These are phyloP conservation scores for Camponotus pennsylvanicus DNA, from an alignment of 1,140 invertebrate genomes.

Conservation along the genomic window DNA sequence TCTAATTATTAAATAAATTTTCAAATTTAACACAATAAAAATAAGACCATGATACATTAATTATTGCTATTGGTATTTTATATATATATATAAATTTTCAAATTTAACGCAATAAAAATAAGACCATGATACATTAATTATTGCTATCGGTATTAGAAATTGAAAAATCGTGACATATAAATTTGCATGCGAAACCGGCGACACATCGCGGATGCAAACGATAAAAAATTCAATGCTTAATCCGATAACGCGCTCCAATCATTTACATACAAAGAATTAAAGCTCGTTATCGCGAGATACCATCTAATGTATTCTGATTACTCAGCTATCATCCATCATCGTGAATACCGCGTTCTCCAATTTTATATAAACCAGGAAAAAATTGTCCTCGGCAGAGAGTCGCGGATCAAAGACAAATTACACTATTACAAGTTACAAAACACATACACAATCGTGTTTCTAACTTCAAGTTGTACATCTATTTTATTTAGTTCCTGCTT, in stretches of 20 bases:
- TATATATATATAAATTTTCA: not conserved
- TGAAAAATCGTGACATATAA: not conserved
- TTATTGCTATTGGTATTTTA: conserved; percentile 10
- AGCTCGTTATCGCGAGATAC: not conserved
- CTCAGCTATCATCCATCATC: conserved; percentile 20
- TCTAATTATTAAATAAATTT: not conserved
- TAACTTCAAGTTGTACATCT: conserved; percentile 6
- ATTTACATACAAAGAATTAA: conserved; percentile 17
- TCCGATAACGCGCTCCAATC: conserved; percentile 22
- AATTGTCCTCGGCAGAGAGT: not conserved
- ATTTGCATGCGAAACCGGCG: not conserved
- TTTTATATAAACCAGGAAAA: not conserved
- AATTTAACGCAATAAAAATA: not conserved
- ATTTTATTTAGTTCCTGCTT: not conserved
- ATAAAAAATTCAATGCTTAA: conserved; percentile 22
- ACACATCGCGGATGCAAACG: not conserved
- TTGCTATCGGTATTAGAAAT: not conserved
- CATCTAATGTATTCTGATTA: conserved; percentile 1
- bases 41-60: conserved; percentile 21
- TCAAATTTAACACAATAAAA: not conserved
- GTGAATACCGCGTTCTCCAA: not conserved
- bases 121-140: conserved; percentile 38
- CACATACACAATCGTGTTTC: not conserved
- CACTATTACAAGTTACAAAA: not conserved
- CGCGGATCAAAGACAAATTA: conserved; percentile 1